Percentiles rank a stretch among this genome's conserved stretches.
phyloP scores from a whole-genome alignment of 2,113 vertebrate genomes.

The Aptenodytes forsteri region DNA sequence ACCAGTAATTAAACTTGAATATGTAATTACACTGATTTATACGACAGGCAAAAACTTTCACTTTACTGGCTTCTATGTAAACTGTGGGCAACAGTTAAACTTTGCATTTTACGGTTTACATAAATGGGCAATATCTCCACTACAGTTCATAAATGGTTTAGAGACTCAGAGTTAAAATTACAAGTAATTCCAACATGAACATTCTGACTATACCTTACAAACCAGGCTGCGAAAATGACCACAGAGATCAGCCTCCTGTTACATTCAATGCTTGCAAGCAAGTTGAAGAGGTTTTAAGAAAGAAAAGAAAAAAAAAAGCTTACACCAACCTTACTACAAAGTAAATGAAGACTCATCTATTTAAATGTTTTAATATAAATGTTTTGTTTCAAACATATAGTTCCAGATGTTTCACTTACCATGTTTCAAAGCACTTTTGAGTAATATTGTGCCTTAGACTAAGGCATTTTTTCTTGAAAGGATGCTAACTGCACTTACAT shows the following conservation, averaged over 20 bases:
- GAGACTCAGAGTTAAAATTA: conserved; percentile 74
- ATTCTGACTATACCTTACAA: conserved; percentile 28
- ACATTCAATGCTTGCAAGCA: neutral
- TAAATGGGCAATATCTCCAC: conserved; percentile 77
- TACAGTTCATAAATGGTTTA: conserved; percentile 80
- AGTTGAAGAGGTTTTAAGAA: neutral
- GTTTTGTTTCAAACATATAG: neutral
- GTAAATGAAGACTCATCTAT: neutral
- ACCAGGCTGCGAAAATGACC: conserved; percentile 56
- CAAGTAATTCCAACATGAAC: conserved; percentile 61
- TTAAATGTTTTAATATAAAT: neutral
- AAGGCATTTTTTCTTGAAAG: neutral
- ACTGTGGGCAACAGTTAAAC: conserved; percentile 83
- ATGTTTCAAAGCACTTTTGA: conserved; percentile 26
- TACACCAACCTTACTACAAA: neutral
- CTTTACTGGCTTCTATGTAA: conserved; percentile 85
- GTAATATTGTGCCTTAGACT: neutral
- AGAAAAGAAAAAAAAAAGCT: neutral
- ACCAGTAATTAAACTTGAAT: conserved; percentile 94
- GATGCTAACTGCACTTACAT: conserved; percentile 84
- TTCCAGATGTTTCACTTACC: conserved; percentile 15
- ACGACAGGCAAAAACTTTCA: conserved; percentile 86
- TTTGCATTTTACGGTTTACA: conserved; percentile 82
- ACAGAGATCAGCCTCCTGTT: neutral
- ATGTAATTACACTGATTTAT: conserved; percentile 92